Evolutionary conservation across 64 coral and sea anemone species (phyloP), one percentile per base, ranked within the genome.

Genomic region (Exaiptasia diaphana): DNA sequence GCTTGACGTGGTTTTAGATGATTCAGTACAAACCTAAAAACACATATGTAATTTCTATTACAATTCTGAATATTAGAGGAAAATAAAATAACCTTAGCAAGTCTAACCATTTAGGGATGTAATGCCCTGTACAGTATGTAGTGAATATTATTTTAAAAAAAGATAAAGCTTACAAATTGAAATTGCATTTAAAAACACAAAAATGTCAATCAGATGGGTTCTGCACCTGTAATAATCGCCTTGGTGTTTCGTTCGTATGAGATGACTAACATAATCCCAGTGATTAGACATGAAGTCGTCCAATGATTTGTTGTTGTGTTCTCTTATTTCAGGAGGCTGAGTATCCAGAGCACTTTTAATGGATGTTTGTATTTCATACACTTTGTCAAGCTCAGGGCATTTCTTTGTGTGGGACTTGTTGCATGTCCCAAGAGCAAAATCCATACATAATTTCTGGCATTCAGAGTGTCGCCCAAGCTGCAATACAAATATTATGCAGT

Each of bases 141-240:
- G n/a, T n/a, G n/a, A n/a, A n/a, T n/a, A n/a, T n/a, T n/a, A n/a
- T n/a, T n/a, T n/a, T n/a, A n/a, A n/a, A n/a, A n/a, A n/a, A n/a
- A n/a, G n/a, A n/a, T n/a, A n/a, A n/a, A n/a, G n/a, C n/a, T n/a
- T n/a, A n/a, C n/a, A n/a, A n/a, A n/a, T n/a, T n/a, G n/a, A n/a
- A n/a, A n/a, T n/a, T n/a, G n/a, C n/a, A n/a, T n/a, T n/a, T n/a
- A n/a, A n/a, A n/a, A n/a, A n/a, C n/a, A n/a, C n/a, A n/a, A n/a
- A n/a, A n/a, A n/a, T n/a, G n/a, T n/a, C n/a, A n/a, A n/a, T n/a
- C n/a, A n/a, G n/a, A n/a, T n/a, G n/a, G n/a, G n/a, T n/a, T n/a
- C n/a, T n/a, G n/a, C n/a, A 77, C 49, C 53, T 25, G 73, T 77
- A 77, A 57, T 77, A 77, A 77, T 77, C 48, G 4, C 44, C 73